phyloP scores from a whole-genome alignment of 2,888 invertebrate species.

The Eremobia ochroleuca region DNA sequence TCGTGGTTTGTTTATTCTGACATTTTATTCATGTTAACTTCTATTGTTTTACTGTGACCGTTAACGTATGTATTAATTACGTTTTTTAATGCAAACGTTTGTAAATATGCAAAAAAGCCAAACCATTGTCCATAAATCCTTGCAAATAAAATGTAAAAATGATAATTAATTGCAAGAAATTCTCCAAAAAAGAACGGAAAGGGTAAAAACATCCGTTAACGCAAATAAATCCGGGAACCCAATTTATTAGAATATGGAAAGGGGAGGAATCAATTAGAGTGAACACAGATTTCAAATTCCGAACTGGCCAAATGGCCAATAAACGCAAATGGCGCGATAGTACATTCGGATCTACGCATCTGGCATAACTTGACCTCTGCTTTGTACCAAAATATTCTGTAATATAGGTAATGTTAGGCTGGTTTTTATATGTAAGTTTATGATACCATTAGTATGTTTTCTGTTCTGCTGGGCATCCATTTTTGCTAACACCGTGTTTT shows the following conservation, averaged over 20 bases:
- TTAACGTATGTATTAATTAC: neutral
- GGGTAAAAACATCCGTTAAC: slow-evolving; percentile 47
- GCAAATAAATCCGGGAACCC: slow-evolving; percentile 68
- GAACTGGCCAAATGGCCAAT: slow-evolving; percentile 87
- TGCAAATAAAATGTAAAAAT: slow-evolving; percentile 49
- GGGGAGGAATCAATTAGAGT: slow-evolving; percentile 85
- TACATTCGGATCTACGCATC: slow-evolving; percentile 78
- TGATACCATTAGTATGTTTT: slow-evolving; percentile 85
- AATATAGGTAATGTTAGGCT: slow-evolving; percentile 69
- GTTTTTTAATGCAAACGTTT: neutral
- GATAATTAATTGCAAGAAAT: slow-evolving; percentile 35
- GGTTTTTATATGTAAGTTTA: slow-evolving; percentile 79
- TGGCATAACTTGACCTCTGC: slow-evolving; percentile 73
- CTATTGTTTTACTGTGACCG: neutral
- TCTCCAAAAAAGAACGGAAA: slow-evolving; percentile 45
- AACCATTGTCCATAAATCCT: neutral
- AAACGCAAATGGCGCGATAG: slow-evolving; percentile 86
- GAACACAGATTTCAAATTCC: slow-evolving; percentile 80
- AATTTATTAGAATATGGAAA: slow-evolving; percentile 79
- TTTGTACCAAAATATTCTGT: slow-evolving; percentile 26
- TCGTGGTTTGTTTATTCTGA: neutral
- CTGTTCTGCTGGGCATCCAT: slow-evolving; percentile 79
- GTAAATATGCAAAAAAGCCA: too few relatives aligned
- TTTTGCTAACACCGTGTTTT: slow-evolving; percentile 79
- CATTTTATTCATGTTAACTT: slow-evolving; percentile 1